Conservation (phyloP, 2,113 vertebrate genomes). For the Desmodus rotundus region DNA sequence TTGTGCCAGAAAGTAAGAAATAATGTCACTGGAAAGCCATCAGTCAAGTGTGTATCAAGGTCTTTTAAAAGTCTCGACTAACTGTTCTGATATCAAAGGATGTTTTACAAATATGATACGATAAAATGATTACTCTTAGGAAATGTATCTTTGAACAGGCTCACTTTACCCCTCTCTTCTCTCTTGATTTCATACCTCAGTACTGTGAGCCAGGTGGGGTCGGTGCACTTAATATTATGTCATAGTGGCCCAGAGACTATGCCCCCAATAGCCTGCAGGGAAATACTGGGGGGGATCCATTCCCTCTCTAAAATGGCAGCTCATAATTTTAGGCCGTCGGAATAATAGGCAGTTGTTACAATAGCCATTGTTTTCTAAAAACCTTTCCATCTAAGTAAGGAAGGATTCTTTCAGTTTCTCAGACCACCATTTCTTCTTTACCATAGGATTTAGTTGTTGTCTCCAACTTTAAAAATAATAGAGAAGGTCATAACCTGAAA, state of each 20-base stretch:
- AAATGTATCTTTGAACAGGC: not conserved
- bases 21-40: constrained; percentile 55
- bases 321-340: not conserved
- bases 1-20: constrained; percentile 58
- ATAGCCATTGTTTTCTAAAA: not conserved
- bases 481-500: not conserved
- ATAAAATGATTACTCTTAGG: not conserved
- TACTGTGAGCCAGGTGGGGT: not conserved
- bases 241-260: not conserved
- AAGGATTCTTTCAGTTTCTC: constrained; percentile 6
- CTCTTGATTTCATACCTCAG: not conserved
- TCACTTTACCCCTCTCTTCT: not conserved
- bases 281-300: not conserved
- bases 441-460: not conserved
- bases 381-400: not conserved
- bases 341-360: not conserved
- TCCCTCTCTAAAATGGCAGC: not conserved
- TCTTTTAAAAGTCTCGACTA: constrained; percentile 48
- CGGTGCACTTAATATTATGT: not conserved
- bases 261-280: not conserved
- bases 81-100: constrained; percentile 21
- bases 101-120: constrained; percentile 8
- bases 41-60: constrained; percentile 46
- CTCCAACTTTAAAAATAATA: constrained; percentile 8
- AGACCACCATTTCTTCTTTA: not conserved